Evolutionary conservation across 2,888 invertebrate species (phyloP).

Genomic region (Drosophila histrio): DNA sequence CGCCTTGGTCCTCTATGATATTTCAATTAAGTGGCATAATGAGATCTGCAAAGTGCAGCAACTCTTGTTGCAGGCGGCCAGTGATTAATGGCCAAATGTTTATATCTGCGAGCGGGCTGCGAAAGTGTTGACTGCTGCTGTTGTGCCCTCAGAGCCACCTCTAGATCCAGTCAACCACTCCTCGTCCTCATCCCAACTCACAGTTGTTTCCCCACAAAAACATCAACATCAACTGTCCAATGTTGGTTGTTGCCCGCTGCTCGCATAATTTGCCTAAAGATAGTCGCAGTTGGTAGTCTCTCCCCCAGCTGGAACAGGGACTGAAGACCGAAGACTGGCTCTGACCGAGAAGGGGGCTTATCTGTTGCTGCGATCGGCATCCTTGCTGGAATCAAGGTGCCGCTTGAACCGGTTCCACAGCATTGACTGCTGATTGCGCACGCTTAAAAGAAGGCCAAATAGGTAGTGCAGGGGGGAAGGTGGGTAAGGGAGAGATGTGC

Average conservation of each 20-base stretch:
- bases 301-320: conserved; percentile 8
- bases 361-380: conserved; percentile 49
- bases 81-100: conserved; percentile 76
- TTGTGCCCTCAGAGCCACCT: conserved; percentile 12
- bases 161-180: background rate
- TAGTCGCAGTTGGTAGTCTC: conserved; percentile 21
- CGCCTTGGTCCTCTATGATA: conserved; percentile 57
- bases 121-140: conserved; percentile 75
- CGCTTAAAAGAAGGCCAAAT: conserved; percentile 8
- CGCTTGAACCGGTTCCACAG: conserved; percentile 62
- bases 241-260: conserved; percentile 17
- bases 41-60: conserved; percentile 57
- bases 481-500: background rate
- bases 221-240: conserved; percentile 8
- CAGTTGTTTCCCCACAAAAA: background rate
- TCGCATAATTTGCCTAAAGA: conserved; percentile 59
- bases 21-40: conserved; percentile 74
- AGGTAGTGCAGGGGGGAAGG: background rate
- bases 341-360: conserved; percentile 25
- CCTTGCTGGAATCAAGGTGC: conserved; percentile 65
- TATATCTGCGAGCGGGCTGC: conserved; percentile 55
- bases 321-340: background rate
- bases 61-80: conserved; percentile 49
- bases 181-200: background rate
- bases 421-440: conserved; percentile 48